Percentiles rank a stretch among this genome's conserved stretches.
Evolutionary conservation across 2,888 invertebrate species (phyloP).

Genomic region (Scelioninae gen. 1): DNA sequence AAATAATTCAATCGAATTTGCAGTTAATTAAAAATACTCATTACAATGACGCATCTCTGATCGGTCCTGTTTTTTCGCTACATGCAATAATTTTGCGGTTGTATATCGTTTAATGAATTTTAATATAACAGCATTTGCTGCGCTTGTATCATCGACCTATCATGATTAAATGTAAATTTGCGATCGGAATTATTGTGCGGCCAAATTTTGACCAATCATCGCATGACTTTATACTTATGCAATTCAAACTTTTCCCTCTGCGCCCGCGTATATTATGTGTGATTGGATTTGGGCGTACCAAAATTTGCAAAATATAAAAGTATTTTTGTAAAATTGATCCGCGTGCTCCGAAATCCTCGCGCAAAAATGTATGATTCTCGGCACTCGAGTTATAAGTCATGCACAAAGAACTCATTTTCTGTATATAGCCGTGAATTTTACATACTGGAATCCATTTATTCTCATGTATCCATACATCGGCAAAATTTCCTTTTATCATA

Average conservation of each 20-base stretch:
- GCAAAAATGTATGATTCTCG: conserved; percentile 28
- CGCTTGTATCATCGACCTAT: conserved; percentile 8
- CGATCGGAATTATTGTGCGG: conserved; percentile 7
- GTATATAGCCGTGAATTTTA: conserved; percentile 47
- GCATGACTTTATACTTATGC: conserved; percentile 30
- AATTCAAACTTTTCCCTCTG: conserved; percentile 32
- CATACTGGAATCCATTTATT: conserved; percentile 61
- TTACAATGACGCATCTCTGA: neutral
- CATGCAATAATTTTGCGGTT: conserved; percentile 12
- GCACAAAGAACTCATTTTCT: conserved; percentile 57
- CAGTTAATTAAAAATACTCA: conserved; percentile 23
- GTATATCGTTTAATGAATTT: conserved; percentile 23
- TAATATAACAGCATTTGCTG: conserved; percentile 15
- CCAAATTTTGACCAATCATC: conserved; percentile 36
- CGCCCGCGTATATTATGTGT: conserved; percentile 13
- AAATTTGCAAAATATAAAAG: conserved; percentile 53
- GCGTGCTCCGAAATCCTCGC: conserved; percentile 25
- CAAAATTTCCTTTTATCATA: conserved; percentile 55
- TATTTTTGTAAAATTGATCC: conserved; percentile 39
- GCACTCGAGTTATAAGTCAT: conserved; percentile 51
- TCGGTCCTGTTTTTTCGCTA: neutral
- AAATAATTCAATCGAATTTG: no score
- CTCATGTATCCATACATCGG: conserved; percentile 41
- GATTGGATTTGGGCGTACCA: conserved; percentile 27
- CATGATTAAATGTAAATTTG: conserved; percentile 43